A percentile compares a stretch with the other conserved stretches of the same genome.
These are phyloP conservation scores for Sorex fumeus DNA, from an alignment of 2,113 vertebrate species.

Conservation along the genomic window DNA sequence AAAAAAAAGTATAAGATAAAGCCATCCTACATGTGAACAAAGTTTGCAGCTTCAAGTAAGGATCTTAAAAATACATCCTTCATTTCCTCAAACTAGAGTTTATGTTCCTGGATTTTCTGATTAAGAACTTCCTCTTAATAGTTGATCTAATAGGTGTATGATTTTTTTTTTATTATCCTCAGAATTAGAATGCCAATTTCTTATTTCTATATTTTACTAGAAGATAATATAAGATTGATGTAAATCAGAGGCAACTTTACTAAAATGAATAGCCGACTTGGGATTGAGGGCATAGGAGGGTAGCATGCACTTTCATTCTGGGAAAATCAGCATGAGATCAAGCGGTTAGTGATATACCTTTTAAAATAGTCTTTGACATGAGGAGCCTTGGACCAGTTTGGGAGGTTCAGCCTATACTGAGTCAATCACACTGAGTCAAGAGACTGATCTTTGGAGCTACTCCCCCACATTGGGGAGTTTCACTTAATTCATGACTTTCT, in stretches of 20 bases:
- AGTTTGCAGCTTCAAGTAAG: slow-evolving; percentile 38
- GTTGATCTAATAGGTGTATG: slow-evolving; percentile 8
- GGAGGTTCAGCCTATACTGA: background rate
- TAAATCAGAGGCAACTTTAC: slow-evolving; percentile 79
- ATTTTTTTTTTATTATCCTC: slow-evolving; percentile 77
- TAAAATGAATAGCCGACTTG: background rate
- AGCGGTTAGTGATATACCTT: background rate
- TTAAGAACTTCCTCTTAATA: slow-evolving; percentile 51
- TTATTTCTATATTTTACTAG: slow-evolving; percentile 78
- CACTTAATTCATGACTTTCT: slow-evolving; percentile 68
- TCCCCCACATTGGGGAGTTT: slow-evolving; percentile 45
- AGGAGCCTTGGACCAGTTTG: background rate
- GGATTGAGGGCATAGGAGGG: background rate
- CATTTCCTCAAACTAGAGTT: slow-evolving; percentile 37
- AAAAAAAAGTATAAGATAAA: background rate
- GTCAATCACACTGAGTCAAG: slow-evolving; percentile 63
- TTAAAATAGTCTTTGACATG: background rate
- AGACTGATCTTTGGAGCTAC: slow-evolving; percentile 65
- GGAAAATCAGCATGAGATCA: too few species aligned
- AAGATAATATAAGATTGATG: slow-evolving; percentile 76
- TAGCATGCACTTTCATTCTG: background rate
- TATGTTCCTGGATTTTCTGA: slow-evolving; percentile 68
- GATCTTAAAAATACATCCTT: slow-evolving; percentile 42
- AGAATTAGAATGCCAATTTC: slow-evolving; percentile 79
- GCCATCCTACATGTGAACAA: background rate